Conservation (phyloP, 2,113 vertebrate species). For the Ia io region DNA sequence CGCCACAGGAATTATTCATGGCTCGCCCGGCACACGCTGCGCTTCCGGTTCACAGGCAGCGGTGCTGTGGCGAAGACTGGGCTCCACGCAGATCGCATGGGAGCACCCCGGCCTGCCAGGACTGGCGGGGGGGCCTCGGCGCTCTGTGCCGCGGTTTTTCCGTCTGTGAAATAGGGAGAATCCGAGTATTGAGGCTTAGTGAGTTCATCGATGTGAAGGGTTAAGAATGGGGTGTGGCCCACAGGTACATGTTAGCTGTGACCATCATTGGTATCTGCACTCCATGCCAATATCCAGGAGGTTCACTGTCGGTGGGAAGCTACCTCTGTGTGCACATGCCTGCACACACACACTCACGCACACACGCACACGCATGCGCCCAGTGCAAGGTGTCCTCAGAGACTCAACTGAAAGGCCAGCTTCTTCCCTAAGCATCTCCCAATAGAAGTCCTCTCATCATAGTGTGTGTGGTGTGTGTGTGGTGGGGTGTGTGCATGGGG, state of each 20-base stretch:
- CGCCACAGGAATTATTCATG: slow-evolving; percentile 71
- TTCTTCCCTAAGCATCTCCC: not conserved
- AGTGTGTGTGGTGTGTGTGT: not conserved
- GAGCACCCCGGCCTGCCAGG: fast-evolving
- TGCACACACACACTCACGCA: fast-evolving
- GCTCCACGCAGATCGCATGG: not conserved
- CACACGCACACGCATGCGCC: fast-evolving
- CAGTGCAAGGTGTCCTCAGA: not conserved
- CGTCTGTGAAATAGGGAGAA: not conserved
- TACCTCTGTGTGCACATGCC: fast-evolving
- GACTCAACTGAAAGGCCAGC: not conserved
- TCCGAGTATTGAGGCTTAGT: not conserved
- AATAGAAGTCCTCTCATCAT: not conserved
- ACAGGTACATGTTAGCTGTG: fast-evolving
- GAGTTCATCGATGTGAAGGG: not conserved
- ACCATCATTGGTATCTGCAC: fast-evolving
- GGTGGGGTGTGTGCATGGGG: too few relatives aligned
- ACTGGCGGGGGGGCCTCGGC: not conserved
- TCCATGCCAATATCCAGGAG: fast-evolving
- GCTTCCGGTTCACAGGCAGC: slow-evolving; percentile 39
- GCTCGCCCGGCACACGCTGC: slow-evolving; percentile 64
- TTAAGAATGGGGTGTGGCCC: not conserved
- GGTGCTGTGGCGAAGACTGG: not conserved
- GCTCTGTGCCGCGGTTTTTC: not conserved
- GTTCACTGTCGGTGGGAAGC: not conserved